Evolutionary conservation across 2,113 vertebrate species (phyloP).

Genomic region (Hucho hucho): DNA sequence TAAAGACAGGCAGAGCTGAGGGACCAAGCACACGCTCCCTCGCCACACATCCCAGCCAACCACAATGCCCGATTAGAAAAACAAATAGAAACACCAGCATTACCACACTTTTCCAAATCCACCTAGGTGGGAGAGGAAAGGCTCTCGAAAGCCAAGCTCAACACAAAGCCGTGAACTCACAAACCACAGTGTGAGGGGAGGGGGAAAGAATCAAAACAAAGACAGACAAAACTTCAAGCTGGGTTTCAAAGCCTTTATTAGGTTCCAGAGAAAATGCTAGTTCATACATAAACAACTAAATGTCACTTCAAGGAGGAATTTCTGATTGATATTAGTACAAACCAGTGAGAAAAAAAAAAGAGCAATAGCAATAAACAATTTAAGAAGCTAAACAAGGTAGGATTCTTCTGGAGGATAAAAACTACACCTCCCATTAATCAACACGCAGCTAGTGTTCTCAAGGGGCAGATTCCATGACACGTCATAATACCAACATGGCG

Average conservation of each 20-base stretch:
- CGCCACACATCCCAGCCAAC: conserved; percentile 42
- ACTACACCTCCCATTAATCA: conserved; percentile 68
- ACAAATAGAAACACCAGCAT: conserved; percentile 53
- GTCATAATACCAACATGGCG: conserved; percentile 57
- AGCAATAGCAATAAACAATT: conserved; percentile 48
- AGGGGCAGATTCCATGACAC: conserved; percentile 60
- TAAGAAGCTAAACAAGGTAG: conserved; percentile 71
- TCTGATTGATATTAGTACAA: conserved; percentile 88
- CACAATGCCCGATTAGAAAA: conserved; percentile 57
- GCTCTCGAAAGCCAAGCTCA: conserved; percentile 48
- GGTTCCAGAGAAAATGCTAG: conserved; percentile 82
- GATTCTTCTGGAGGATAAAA: conserved; percentile 68
- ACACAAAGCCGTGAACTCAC: conserved; percentile 55
- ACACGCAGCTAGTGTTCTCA: conserved; percentile 66
- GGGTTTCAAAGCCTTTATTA: conserved; percentile 88
- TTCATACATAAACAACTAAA: conserved; percentile 87
- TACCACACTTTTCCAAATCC: conserved; percentile 61
- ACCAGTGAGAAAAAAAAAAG: conserved; percentile 62
- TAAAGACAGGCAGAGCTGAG: conserved; percentile 45
- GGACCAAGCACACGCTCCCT: conserved; percentile 41
- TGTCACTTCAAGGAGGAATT: conserved; percentile 72
- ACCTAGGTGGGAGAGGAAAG: conserved; percentile 14
- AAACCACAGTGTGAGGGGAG: conserved; percentile 33
- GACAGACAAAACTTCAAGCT: neutral
- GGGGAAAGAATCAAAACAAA: conserved; percentile 17